Conservation (phyloP, 2,113 vertebrate genomes). For the Micronycteris hirsuta region DNA sequence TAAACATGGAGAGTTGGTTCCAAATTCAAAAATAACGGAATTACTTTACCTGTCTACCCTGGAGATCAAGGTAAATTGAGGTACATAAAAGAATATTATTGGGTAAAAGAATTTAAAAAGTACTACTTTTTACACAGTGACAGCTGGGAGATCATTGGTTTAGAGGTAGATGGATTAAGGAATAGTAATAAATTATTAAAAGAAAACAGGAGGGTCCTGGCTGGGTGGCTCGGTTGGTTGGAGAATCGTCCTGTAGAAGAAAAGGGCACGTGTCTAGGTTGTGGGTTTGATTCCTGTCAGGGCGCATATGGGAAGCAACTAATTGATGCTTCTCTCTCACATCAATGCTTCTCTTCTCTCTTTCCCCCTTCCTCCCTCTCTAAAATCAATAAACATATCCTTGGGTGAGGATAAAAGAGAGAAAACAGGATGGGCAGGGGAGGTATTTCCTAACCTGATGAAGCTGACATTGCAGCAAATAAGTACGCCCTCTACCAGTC, state of each 20-base stretch:
- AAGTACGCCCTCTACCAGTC: neutral
- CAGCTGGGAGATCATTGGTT: neutral
- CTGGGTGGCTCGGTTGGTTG: neutral
- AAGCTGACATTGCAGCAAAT: neutral
- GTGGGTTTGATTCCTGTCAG: no score
- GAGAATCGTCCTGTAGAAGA: neutral
- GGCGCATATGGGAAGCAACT: no score
- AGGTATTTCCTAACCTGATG: neutral
- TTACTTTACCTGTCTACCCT: neutral
- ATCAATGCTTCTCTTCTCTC: no score
- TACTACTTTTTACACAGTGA: neutral
- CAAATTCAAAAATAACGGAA: conserved; percentile 28
- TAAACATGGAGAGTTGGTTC: neutral
- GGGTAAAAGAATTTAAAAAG: neutral
- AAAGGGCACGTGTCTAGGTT: neutral
- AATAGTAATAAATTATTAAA: neutral
- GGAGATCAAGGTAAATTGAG: neutral
- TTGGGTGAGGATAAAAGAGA: no score
- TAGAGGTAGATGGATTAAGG: neutral
- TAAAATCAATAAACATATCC: no score
- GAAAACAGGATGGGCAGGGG: neutral
- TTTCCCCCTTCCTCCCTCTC: no score
- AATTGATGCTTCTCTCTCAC: no score
- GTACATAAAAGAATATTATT: neutral
- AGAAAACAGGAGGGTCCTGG: neutral